Evolutionary conservation across 2,888 invertebrate species (phyloP).

Genomic region (Tolmerus cingulatus): DNA sequence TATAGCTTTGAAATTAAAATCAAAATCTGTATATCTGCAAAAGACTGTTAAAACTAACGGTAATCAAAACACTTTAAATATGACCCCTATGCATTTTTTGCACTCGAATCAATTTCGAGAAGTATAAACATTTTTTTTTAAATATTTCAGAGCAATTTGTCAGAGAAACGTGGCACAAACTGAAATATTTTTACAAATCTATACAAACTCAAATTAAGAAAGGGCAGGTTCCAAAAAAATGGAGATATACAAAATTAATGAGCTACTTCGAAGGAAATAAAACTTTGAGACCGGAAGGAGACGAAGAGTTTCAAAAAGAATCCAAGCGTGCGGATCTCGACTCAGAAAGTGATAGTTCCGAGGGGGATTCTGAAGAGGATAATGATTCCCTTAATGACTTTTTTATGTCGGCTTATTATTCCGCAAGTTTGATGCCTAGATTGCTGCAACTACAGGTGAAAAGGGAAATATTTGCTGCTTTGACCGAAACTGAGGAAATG

Average conservation of each 20-base stretch:
- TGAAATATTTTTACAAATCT: not conserved
- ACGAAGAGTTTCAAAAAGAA: not conserved
- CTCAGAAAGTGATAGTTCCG: not conserved
- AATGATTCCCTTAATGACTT: not conserved
- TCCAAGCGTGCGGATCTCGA: not conserved
- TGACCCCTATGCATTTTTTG: too few relatives aligned
- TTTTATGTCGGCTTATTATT: not conserved
- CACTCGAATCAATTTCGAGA: too few relatives aligned
- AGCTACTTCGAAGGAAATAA: not conserved
- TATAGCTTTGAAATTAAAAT: too few relatives aligned
- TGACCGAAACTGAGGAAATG: not conserved
- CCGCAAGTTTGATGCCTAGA: not conserved
- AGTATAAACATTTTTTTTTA: not conserved
- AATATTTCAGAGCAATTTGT: not conserved
- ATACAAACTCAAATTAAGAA: not conserved
- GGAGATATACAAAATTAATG: not conserved
- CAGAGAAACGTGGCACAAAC: not conserved
- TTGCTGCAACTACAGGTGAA: not conserved
- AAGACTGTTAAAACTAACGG: too few relatives aligned
- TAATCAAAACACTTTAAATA: too few relatives aligned
- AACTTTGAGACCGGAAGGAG: not conserved
- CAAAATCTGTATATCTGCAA: too few relatives aligned
- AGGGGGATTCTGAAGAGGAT: too few relatives aligned
- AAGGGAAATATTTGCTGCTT: not conserved
- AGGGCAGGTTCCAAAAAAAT: not conserved